Percentiles rank a stretch among this genome's conserved stretches.
phyloP scores from a whole-genome alignment of 2,888 invertebrate genomes.

The Pachliopta kotzebuea region DNA sequence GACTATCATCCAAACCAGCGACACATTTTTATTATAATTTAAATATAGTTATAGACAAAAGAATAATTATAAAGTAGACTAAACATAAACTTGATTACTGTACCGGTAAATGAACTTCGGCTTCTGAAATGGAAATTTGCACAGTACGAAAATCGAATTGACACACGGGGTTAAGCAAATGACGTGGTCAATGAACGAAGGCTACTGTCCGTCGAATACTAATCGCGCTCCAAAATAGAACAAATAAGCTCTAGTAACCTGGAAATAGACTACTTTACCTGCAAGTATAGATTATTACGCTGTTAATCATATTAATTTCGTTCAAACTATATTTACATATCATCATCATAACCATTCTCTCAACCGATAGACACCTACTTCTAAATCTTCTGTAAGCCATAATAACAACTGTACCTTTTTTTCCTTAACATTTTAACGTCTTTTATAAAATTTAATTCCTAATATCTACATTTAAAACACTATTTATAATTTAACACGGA shows the following conservation, averaged over 20 bases:
- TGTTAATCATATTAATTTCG: not conserved
- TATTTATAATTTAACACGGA: too few species aligned
- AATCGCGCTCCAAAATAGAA: slow-evolving; percentile 51
- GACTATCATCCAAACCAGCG: too few species aligned
- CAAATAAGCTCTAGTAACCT: slow-evolving; percentile 15
- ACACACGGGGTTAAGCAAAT: slow-evolving; percentile 80
- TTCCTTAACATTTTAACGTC: too few species aligned
- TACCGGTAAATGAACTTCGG: slow-evolving; percentile 17
- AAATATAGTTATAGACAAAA: too few species aligned
- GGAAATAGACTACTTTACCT: not conserved
- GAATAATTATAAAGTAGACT: not conserved
- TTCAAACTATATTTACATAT: too few species aligned
- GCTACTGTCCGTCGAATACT: slow-evolving; percentile 65
- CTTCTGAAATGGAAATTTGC: slow-evolving; percentile 24
- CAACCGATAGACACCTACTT: too few species aligned
- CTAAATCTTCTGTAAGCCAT: too few species aligned
- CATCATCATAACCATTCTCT: too few species aligned
- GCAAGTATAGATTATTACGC: not conserved
- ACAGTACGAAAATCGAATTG: slow-evolving; percentile 77
- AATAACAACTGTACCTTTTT: too few species aligned
- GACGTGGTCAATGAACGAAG: slow-evolving; percentile 66
- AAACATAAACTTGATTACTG: not conserved
- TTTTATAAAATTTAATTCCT: too few species aligned
- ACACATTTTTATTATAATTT: too few species aligned
- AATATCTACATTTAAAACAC: too few species aligned